Conservation (phyloP, 2,888 invertebrate genomes). For the Venusia cambrica region DNA sequence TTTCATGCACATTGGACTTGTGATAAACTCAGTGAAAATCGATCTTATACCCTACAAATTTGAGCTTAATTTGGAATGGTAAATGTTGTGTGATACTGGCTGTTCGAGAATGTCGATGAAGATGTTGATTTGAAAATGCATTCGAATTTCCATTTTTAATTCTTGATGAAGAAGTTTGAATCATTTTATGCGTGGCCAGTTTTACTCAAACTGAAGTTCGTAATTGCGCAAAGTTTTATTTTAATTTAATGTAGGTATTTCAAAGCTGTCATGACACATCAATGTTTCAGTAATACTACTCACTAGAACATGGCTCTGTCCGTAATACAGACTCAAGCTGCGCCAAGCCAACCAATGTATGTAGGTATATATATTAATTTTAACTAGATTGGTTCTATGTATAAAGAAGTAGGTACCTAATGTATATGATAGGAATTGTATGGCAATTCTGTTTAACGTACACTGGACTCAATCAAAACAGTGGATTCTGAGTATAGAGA, state of each 20-base stretch:
- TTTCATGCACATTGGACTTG: slow-evolving; percentile 12
- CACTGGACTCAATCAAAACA: slow-evolving; percentile 55
- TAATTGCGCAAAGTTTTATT: no score
- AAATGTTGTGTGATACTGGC: slow-evolving; percentile 3
- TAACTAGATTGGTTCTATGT: no score
- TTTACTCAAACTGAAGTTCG: no score
- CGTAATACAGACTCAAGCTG: no score
- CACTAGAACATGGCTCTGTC: no score
- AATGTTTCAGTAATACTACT: no score
- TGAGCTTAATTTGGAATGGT: background rate
- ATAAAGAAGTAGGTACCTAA: no score
- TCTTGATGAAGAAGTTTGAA: slow-evolving; percentile 10
- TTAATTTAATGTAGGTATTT: no score
- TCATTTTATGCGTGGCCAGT: no score
- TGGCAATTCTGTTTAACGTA: slow-evolving; percentile 41
- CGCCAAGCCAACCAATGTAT: no score
- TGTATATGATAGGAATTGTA: no score
- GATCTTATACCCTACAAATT: background rate
- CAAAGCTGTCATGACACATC: no score
- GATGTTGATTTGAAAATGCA: slow-evolving; percentile 14
- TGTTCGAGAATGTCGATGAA: slow-evolving; percentile 6
- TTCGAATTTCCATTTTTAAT: slow-evolving; percentile 21
- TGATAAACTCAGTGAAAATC: slow-evolving; percentile 10
- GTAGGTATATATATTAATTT: slow-evolving; percentile 1
- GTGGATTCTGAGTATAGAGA: slow-evolving; percentile 26